Evolutionary conservation across 2,797 vertebrate species (phyloP), one percentile per base, ranked within the genome.

Genomic region (Manis pentadactyla): DNA sequence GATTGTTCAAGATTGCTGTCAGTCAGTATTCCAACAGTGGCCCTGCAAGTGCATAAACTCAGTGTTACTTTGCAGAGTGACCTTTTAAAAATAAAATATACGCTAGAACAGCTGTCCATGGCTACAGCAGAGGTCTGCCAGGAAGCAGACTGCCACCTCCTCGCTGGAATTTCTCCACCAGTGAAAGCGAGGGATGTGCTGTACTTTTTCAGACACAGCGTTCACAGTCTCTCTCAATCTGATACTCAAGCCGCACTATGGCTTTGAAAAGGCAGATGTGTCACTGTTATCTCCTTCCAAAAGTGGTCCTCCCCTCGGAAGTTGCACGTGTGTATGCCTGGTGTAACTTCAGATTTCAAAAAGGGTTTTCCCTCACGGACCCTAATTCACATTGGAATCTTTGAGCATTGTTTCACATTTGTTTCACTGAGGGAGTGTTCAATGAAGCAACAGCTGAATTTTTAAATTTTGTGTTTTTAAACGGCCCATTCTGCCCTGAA

Each of bases 41-140:
- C 94, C 95, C 94, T 66, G 74, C 85, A 87, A 69, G 95, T 64
- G 34, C 18, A 51, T 27, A 88, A 84, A 31, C 88, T 91, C 46
- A 5, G 14, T 68, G n/a, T 37, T 61, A 83, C n/a, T 92, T 18
- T 83, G 94, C 49, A 78, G 14, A 21, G 55, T 1, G 59, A 88
- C 55, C 96, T 96, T 18, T 87, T 94, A 81, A 51, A 97, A 96
- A 92, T 64, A 51, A 51, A 86, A 96, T 84, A 78, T 71, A 90
- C 97, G 84, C 42, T 59, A 23, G 63, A 90, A 82, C 79, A 95
- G 90, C 79, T 5, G 11, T 77, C 86, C 27, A 17, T 0, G n/a
- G 63, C 34, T 63, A 4, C 5, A 9, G 49, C 25, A 34, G 51
- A 71, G n/a, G 18, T 23, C 31, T 7, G 29, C 39, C 18, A 34